Conservation (phyloP, 2,797 vertebrate genomes). For the Philypnodon macrostomus region DNA sequence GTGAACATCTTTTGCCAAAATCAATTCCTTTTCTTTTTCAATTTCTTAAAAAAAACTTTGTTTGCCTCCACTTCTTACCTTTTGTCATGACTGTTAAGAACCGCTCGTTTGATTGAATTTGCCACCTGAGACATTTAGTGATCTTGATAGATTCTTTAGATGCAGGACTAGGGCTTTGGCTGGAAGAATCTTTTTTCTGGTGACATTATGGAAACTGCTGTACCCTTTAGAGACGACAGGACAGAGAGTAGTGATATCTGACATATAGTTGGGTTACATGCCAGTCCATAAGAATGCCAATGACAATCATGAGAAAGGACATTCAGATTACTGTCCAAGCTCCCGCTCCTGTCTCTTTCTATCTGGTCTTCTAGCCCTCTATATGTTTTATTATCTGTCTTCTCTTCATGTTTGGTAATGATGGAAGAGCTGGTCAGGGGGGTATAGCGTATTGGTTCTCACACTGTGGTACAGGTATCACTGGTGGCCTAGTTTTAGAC, state of each 20-base stretch:
- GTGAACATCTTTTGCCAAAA: conserved; percentile 65
- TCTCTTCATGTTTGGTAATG: conserved; percentile 66
- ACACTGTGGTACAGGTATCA: no score
- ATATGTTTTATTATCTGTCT: conserved; percentile 69
- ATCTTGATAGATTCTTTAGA: conserved; percentile 72
- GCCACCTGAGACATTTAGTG: conserved; percentile 66
- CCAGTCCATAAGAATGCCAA: conserved; percentile 71
- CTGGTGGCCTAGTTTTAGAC: no score
- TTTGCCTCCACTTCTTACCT: conserved; percentile 49
- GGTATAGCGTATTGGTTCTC: no score
- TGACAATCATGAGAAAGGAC: conserved; percentile 75
- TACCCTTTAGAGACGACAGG: conserved; percentile 65
- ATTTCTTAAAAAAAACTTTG: conserved; percentile 47
- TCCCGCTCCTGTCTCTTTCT: conserved; percentile 62
- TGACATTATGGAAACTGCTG: conserved; percentile 67
- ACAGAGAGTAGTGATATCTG: conserved; percentile 57
- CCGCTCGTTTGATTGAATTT: conserved; percentile 69
- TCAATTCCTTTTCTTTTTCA: conserved; percentile 58
- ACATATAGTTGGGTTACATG: conserved; percentile 63
- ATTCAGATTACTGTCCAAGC: conserved; percentile 71
- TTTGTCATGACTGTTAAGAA: conserved; percentile 68
- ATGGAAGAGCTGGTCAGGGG: no score
- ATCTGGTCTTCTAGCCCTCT: conserved; percentile 62
- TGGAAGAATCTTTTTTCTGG: conserved; percentile 53
- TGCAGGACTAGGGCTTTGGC: conserved; percentile 55